Conservation (phyloP, 92 coral and sea anemone species). For the Desmophyllum pertusum region DNA sequence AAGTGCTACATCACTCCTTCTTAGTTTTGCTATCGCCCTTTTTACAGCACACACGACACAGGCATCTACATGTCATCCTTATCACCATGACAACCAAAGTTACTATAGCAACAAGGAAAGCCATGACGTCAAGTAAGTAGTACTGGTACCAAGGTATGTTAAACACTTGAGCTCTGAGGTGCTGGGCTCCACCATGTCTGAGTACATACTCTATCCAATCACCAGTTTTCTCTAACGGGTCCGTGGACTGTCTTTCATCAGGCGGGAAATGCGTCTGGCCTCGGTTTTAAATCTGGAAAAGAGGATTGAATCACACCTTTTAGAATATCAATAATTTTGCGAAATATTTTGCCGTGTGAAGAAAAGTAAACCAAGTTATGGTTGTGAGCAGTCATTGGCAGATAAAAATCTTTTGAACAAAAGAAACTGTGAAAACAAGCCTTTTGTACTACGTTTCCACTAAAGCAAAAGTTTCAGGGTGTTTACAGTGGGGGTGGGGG, state of each 20-base stretch:
- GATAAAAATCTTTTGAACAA: too few relatives aligned
- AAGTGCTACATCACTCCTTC: too few relatives aligned
- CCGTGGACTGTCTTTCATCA: conserved; percentile 42
- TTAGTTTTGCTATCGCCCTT: too few relatives aligned
- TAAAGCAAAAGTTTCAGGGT: too few relatives aligned
- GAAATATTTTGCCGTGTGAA: too few relatives aligned
- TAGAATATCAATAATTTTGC: background rate
- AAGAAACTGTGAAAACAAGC: too few relatives aligned
- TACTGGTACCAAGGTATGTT: conserved; percentile 66
- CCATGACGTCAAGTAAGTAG: conserved; percentile 58
- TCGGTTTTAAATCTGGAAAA: conserved; percentile 31
- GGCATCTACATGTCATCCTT: conserved; percentile 28
- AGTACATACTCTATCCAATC: conserved; percentile 72
- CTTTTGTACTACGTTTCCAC: too few relatives aligned
- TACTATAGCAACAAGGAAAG: conserved; percentile 25
- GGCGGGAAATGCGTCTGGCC: conserved; percentile 37
- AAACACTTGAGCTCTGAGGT: conserved; percentile 58
- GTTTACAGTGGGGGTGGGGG: too few relatives aligned
- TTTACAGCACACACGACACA: conserved; percentile 15
- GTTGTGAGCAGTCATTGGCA: too few relatives aligned
- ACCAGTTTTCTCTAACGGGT: conserved; percentile 49
- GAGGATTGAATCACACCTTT: background rate
- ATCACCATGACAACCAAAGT: conserved; percentile 33
- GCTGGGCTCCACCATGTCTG: conserved; percentile 60
- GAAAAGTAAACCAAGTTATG: too few relatives aligned